These are phyloP conservation scores for Scaptomyza montana DNA, from an alignment of 1,140 invertebrate species.

Conservation along the genomic window DNA sequence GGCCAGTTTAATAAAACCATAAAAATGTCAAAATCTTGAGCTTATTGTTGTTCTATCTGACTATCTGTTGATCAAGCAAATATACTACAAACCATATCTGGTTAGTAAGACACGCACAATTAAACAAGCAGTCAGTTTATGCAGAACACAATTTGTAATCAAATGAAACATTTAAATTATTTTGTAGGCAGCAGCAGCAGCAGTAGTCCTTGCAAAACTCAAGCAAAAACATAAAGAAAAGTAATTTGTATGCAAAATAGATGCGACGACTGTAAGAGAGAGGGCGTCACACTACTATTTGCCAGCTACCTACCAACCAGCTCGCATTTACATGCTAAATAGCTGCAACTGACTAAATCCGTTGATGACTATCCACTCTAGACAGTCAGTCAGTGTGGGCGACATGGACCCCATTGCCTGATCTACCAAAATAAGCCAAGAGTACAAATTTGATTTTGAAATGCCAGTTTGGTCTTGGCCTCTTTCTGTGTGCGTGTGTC, in stretches of 20 bases:
- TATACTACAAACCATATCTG: constrained; percentile 3
- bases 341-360: constrained; percentile 60
- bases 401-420: constrained; percentile 36
- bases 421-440: constrained; percentile 41
- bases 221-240: constrained; percentile 75
- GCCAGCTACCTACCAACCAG: constrained; percentile 6
- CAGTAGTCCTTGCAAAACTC: constrained; percentile 19
- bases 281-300: constrained; percentile 49
- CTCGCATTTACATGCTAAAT: constrained; percentile 81
- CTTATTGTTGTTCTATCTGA: no score
- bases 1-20: neutral
- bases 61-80: constrained; percentile 16
- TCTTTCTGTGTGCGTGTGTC: constrained; percentile 6
- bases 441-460: constrained; percentile 63
- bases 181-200: constrained; percentile 51
- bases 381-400: constrained; percentile 15
- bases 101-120: constrained; percentile 20
- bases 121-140: constrained; percentile 27
- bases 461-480: constrained; percentile 22
- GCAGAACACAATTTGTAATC: constrained; percentile 62
- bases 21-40: constrained; percentile 10
- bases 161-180: constrained; percentile 83
- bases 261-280: constrained; percentile 29
- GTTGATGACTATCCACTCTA: constrained; percentile 42
- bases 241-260: constrained; percentile 82